Conservation (phyloP, 2,888 invertebrate species). For the Drosophila nigritarsus region DNA sequence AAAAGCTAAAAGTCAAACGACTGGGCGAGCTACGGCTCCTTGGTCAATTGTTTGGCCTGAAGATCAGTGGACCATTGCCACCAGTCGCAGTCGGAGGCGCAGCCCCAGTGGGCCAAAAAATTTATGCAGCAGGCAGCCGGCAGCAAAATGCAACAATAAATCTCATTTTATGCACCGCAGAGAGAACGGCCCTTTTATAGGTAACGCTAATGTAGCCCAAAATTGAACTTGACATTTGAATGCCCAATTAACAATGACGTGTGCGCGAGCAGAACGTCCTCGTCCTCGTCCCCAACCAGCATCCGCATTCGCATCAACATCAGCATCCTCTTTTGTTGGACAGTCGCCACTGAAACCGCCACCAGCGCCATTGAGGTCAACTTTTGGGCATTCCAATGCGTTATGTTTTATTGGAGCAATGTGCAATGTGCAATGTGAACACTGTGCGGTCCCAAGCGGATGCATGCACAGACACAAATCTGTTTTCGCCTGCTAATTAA, state of each 20-base stretch:
- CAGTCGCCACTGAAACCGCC: slow-evolving; percentile 20
- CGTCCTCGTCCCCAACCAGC: slow-evolving; percentile 31
- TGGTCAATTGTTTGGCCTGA: slow-evolving; percentile 57
- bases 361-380: slow-evolving; percentile 61
- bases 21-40: slow-evolving; percentile 27
- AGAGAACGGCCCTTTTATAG: slow-evolving; percentile 83
- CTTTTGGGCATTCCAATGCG: slow-evolving; percentile 71
- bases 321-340: slow-evolving; percentile 18
- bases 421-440: slow-evolving; percentile 1
- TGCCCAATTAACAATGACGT: slow-evolving; percentile 84
- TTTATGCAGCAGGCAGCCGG: slow-evolving; percentile 48
- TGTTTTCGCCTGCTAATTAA: slow-evolving; percentile 58
- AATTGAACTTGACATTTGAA: slow-evolving; percentile 85
- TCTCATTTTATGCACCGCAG: slow-evolving; percentile 81
- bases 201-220: slow-evolving; percentile 85
- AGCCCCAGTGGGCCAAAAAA: slow-evolving; percentile 29
- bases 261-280: slow-evolving; percentile 47
- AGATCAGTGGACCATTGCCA: slow-evolving; percentile 74
- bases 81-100: slow-evolving; percentile 29
- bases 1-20: slow-evolving; percentile 58
- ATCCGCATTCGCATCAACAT: slow-evolving; percentile 13
- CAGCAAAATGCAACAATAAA: slow-evolving; percentile 82
- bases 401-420: slow-evolving; percentile 74
- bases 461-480: slow-evolving; percentile 7
- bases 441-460: slow-evolving; percentile 31